These are phyloP conservation scores for Sturmia bella DNA, from an alignment of 2,888 invertebrate genomes.

Conservation along the genomic window DNA sequence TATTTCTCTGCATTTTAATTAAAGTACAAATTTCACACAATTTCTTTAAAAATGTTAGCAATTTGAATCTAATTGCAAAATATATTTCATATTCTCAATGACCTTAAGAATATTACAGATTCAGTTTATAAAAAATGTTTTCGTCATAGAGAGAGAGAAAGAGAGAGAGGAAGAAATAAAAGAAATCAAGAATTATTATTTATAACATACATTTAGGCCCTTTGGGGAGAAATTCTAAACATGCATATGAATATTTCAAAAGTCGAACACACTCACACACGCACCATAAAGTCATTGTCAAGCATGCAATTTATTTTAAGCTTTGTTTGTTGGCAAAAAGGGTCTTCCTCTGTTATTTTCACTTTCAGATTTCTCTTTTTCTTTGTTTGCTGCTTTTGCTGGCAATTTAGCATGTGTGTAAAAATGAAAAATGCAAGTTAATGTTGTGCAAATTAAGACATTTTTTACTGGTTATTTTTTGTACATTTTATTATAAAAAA, in stretches of 20 bases:
- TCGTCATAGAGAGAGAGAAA: background rate
- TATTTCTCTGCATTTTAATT: background rate
- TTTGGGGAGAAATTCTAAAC: conserved; percentile 22
- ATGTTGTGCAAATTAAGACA: conserved; percentile 73
- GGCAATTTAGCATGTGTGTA: background rate
- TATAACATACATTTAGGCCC: conserved; percentile 66
- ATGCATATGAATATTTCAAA: conserved; percentile 11
- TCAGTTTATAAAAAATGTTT: background rate
- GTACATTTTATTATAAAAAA: conserved; percentile 35
- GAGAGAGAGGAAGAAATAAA: too few relatives aligned
- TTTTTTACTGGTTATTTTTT: conserved; percentile 58
- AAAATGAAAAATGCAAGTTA: conserved; percentile 71
- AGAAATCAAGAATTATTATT: conserved; percentile 52
- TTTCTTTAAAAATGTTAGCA: conserved; percentile 11
- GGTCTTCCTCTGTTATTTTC: conserved; percentile 52
- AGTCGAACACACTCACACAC: background rate
- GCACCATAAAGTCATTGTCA: conserved; percentile 64
- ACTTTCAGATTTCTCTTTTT: background rate
- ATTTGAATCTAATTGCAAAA: conserved; percentile 31
- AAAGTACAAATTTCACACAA: conserved; percentile 8
- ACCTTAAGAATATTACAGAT: conserved; percentile 21
- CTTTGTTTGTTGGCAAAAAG: conserved; percentile 37
- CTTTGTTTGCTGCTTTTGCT: too few relatives aligned
- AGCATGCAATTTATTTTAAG: conserved; percentile 65
- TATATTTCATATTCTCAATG: conserved; percentile 47